Evolutionary conservation across 2,888 invertebrate species (phyloP).

Genomic region (Leptarthrus brevirostris): DNA sequence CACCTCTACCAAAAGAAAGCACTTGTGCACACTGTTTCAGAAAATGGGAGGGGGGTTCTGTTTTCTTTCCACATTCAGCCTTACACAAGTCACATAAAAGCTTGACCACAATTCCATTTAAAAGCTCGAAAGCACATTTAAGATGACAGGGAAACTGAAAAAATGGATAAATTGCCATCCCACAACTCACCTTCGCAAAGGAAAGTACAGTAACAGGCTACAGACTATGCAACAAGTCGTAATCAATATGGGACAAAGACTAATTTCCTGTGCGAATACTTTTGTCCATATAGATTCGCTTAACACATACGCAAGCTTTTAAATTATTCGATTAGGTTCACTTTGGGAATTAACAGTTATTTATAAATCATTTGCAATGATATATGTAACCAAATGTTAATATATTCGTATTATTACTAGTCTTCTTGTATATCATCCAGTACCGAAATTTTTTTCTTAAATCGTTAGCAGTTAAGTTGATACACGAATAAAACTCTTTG

Average conservation of each 20-base stretch:
- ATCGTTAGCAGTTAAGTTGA: too few species aligned
- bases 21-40: background rate
- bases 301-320: too few species aligned
- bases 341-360: too few species aligned
- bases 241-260: constrained; percentile 9
- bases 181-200: background rate
- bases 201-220: background rate
- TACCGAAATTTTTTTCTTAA: too few species aligned
- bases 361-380: too few species aligned
- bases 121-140: constrained; percentile 45
- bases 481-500: too few species aligned
- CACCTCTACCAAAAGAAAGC: constrained; percentile 16
- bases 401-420: too few species aligned
- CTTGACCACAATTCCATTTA: constrained; percentile 42
- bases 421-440: too few species aligned
- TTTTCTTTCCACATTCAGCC: constrained; percentile 13
- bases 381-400: too few species aligned
- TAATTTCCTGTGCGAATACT: too few species aligned
- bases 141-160: constrained; percentile 40
- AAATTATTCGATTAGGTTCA: too few species aligned
- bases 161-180: constrained; percentile 40
- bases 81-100: constrained; percentile 39
- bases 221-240: constrained; percentile 28
- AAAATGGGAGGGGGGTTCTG: background rate
- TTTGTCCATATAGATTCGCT: too few species aligned